Evolutionary conservation across 2,888 invertebrate genomes (phyloP).

Genomic region (Abrostola triplasia): DNA sequence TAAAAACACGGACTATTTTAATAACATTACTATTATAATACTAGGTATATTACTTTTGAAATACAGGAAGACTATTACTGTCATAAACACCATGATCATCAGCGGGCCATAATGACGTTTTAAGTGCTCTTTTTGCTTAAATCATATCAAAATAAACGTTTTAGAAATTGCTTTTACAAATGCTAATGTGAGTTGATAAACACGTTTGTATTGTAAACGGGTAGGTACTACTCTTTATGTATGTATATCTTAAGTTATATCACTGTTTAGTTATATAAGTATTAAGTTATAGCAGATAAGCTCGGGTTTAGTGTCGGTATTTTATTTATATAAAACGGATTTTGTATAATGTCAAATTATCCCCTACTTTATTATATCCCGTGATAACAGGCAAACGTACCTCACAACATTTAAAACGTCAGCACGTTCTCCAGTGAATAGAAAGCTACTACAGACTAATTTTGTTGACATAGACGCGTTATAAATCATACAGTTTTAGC

Average conservation of each 20-base stretch:
- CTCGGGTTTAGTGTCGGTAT: no score
- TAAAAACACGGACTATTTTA: no score
- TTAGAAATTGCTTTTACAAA: slow-evolving; percentile 17
- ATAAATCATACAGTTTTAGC: slow-evolving; percentile 26
- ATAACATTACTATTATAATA: background rate
- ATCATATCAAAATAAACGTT: slow-evolving; percentile 19
- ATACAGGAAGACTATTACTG: slow-evolving; percentile 19
- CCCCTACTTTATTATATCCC: no score
- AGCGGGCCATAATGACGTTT: slow-evolving; percentile 20
- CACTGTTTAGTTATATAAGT: background rate
- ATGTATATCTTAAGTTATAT: background rate
- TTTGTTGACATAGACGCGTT: background rate
- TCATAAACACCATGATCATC: slow-evolving; percentile 33
- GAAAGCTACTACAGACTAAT: slow-evolving; percentile 1
- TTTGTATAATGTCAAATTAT: no score
- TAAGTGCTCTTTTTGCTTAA: slow-evolving; percentile 22
- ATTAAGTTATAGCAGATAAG: no score
- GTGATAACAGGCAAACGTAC: no score
- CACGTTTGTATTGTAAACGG: slow-evolving; percentile 16
- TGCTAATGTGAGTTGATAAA: slow-evolving; percentile 7
- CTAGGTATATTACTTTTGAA: background rate
- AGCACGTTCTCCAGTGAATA: no score
- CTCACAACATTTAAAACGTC: no score
- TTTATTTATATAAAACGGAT: no score
- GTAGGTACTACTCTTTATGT: background rate